phyloP scores from a whole-genome alignment of 2,113 vertebrate genomes.

The Elephas maximus region DNA sequence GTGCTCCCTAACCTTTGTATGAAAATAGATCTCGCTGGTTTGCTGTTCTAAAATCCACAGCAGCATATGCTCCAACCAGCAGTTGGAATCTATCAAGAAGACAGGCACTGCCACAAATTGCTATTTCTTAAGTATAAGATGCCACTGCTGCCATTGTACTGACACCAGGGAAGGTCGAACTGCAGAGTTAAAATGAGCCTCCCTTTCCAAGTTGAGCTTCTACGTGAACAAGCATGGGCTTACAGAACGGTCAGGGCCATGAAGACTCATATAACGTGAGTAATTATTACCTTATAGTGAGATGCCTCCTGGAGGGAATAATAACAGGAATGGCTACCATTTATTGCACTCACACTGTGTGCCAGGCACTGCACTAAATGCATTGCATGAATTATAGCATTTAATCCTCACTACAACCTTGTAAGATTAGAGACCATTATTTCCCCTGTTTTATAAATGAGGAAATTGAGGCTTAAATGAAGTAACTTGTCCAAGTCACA shows the following conservation, averaged over 20 bases:
- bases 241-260: background rate
- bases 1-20: constrained; percentile 37
- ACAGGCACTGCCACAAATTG: constrained; percentile 57
- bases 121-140: constrained; percentile 43
- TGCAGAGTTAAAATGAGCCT: constrained; percentile 43
- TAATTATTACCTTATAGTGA: constrained; percentile 44
- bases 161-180: constrained; percentile 51
- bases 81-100: constrained; percentile 69
- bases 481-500: background rate
- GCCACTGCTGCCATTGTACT: background rate
- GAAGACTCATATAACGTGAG: background rate
- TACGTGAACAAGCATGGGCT: background rate
- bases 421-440: background rate
- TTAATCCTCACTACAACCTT: background rate
- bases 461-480: background rate
- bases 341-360: background rate
- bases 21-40: constrained; percentile 51
- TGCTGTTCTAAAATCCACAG: constrained; percentile 36
- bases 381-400: background rate
- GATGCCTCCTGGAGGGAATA: constrained; percentile 6
- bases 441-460: constrained; percentile 48
- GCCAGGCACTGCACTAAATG: constrained; percentile 35
- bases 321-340: background rate
- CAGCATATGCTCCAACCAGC: constrained; percentile 37
- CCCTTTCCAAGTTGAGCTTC: constrained; percentile 6